Evolutionary conservation across 2,888 invertebrate species (phyloP), one percentile per base, ranked within the genome.

Genomic region (Campoplex nolae): DNA sequence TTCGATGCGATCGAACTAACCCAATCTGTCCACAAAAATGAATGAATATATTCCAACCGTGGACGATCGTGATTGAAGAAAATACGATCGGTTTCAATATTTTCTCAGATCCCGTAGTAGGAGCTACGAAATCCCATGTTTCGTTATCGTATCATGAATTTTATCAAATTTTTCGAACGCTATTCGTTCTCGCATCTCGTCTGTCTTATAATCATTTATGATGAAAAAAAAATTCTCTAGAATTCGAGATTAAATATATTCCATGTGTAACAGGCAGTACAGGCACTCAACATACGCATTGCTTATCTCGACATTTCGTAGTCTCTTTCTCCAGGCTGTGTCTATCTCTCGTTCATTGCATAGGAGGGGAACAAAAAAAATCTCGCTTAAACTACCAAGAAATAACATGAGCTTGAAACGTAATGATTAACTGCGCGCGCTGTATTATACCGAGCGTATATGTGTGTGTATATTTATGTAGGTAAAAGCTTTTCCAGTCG

Each of bases 401-500:
- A 74, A 83, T 79, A 67, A 65, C 68, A 73, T 62, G 65, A 81
- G 76, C 78, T 83, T 88, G 85, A 80, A 73, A 84, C 28, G 18
- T 77, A 83, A 82, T 83, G 86, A 85, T 87, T 84, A 75, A 88
- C 82, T 84, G 84, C 70, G 85, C 79, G 16, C 68, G 35, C 23
- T 70, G 45, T 76, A 74, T 65, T 70, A 70, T 79, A 23, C 48
- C 38, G 38, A 48, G 58, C 51, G 2, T 48, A 9, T 9, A 32
- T 32, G 48, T 68, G 28, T 62, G 8, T 56, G 70, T 56, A n/a
- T 56, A 2, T 73, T 45, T 73, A 56, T 45, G 38, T 32, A 68
- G 56, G 54, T 48, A 58, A 51, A 45, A 48, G 56, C 85, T 88
- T 89, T 89, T 84, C 62, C 86, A 75, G 86, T 85, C 84, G 88